These are phyloP conservation scores for Helicoverpa armigera DNA, from an alignment of 1,140 invertebrate genomes.

Conservation along the genomic window DNA sequence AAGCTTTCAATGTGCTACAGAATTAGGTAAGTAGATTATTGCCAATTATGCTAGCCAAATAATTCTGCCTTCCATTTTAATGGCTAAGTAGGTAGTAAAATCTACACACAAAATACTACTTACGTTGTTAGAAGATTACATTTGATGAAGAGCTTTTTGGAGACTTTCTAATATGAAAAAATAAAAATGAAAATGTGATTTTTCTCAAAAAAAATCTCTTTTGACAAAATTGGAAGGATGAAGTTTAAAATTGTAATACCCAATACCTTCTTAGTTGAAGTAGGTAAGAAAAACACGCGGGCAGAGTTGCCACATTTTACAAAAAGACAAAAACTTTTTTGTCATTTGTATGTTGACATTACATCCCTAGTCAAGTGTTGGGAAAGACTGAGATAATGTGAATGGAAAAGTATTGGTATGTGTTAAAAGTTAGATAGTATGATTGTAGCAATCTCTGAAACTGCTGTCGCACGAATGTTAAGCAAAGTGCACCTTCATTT, in stretches of 20 bases:
- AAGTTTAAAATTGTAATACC: no score
- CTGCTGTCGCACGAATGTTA: background rate
- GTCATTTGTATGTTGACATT: background rate
- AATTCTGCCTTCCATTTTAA: background rate
- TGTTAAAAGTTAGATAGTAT: constrained; percentile 45
- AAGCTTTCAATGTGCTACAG: no score
- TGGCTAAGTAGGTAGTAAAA: background rate
- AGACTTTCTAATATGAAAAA: no score
- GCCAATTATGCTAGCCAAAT: background rate
- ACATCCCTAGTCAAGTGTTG: constrained; percentile 59
- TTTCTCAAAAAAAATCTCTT: no score
- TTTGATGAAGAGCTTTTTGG: no score
- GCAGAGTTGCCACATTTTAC: no score
- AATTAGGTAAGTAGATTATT: background rate
- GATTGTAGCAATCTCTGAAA: constrained; percentile 18
- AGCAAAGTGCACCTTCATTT: no score
- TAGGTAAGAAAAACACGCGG: no score
- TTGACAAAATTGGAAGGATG: no score
- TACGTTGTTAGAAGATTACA: no score
- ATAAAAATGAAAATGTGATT: no score
- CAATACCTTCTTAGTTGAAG: no score
- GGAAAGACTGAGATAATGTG: constrained; percentile 60
- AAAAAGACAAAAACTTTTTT: background rate
- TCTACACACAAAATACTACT: background rate
- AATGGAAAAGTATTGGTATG: constrained; percentile 34